A percentile compares a stretch with the other conserved stretches of the same genome.
These are phyloP conservation scores for Columbina picui DNA, from an alignment of 2,113 vertebrate species.

Conservation along the genomic window DNA sequence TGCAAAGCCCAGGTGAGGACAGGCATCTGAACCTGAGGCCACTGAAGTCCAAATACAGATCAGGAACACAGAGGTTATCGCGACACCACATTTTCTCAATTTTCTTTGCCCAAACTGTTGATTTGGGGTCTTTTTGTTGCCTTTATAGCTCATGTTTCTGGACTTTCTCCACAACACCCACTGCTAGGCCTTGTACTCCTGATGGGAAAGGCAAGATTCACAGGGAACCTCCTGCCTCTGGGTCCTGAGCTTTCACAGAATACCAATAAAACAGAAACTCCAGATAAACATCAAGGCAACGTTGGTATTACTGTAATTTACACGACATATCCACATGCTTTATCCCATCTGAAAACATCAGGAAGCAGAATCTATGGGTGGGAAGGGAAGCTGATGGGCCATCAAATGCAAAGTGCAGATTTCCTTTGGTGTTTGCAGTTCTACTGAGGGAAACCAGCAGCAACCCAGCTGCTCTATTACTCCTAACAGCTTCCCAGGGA, in stretches of 20 bases:
- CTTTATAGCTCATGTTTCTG: neutral
- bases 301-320: neutral
- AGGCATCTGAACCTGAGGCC: neutral
- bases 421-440: neutral
- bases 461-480: neutral
- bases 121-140: neutral
- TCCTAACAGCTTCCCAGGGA: neutral
- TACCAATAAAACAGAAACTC: neutral
- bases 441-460: neutral
- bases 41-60: neutral
- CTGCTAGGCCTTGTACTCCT: neutral
- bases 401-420: neutral
- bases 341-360: neutral
- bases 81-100: neutral
- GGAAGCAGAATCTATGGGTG: neutral
- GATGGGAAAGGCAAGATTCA: neutral
- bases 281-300: slow-evolving; percentile 4
- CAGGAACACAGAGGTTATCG: neutral
- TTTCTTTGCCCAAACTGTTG: neutral
- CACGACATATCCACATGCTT: neutral
- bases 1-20: neutral
- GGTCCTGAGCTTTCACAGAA: neutral
- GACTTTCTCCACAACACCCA: neutral
- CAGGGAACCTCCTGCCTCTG: neutral
- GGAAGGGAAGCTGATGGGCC: neutral